Percentiles rank a stretch among this genome's conserved stretches.
phyloP scores from a whole-genome alignment of 1,140 invertebrate genomes.

The Conopomorpha cramerella region DNA sequence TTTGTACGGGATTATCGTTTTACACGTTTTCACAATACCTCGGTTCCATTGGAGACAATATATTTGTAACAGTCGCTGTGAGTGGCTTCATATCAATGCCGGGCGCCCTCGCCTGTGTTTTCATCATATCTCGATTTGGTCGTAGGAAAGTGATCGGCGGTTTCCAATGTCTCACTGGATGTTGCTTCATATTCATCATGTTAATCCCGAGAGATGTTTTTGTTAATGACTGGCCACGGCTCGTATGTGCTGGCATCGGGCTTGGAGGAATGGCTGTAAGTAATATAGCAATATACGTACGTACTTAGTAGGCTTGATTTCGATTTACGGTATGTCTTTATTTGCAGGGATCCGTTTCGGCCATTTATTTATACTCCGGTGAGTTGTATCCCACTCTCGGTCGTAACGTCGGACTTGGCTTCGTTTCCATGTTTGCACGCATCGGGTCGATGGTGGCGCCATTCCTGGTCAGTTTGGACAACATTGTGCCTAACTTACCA shows the following conservation, averaged over 20 bases:
- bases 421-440: constrained; percentile 65
- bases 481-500: constrained; percentile 32
- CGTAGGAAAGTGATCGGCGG: constrained; percentile 64
- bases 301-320: not conserved
- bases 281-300: constrained; percentile 5
- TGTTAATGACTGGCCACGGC: constrained; percentile 32
- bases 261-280: constrained; percentile 50
- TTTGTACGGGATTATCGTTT: constrained; percentile 71
- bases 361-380: constrained; percentile 68
- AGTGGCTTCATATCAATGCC: constrained; percentile 67
- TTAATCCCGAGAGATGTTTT: constrained; percentile 44
- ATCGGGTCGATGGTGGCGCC: constrained; percentile 72
- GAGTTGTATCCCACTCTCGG: constrained; percentile 72
- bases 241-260: constrained; percentile 38
- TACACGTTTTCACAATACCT: constrained; percentile 76
- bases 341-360: constrained; percentile 59
- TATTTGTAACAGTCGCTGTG: constrained; percentile 72
- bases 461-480: constrained; percentile 63
- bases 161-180: constrained; percentile 63
- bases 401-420: constrained; percentile 67
- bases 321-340: not conserved
- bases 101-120: constrained; percentile 67
- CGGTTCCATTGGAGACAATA: constrained; percentile 68
- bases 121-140: constrained; percentile 65
- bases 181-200: constrained; percentile 66